These are phyloP conservation scores for Anseranas semipalmata DNA, from an alignment of 2,113 vertebrate species.

Conservation along the genomic window DNA sequence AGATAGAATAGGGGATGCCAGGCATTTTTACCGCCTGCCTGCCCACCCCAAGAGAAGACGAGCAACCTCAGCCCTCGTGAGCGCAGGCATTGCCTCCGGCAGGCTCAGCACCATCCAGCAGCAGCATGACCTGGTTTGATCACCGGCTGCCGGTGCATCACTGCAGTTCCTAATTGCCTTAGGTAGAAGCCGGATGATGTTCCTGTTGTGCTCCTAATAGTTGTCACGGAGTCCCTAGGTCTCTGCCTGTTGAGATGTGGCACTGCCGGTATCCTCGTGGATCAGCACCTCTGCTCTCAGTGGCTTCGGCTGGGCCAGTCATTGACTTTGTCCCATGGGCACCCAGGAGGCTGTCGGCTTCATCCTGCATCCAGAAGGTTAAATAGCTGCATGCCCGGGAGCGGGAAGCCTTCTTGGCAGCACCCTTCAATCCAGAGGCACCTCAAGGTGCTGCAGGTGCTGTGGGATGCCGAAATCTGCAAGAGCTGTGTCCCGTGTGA, in stretches of 20 bases:
- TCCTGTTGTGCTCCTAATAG: neutral
- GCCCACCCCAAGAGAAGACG: accelerated
- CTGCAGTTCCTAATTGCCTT: neutral
- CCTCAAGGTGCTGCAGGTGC: no score
- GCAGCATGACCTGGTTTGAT: accelerated
- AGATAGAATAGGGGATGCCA: neutral
- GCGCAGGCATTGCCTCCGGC: neutral
- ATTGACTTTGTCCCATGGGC: neutral
- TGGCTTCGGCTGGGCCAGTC: neutral
- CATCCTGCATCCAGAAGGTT: neutral
- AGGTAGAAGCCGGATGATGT: neutral
- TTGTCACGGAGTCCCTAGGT: neutral
- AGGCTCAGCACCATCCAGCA: neutral
- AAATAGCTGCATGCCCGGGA: neutral
- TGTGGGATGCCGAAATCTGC: no score
- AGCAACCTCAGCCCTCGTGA: neutral
- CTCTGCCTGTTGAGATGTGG: neutral
- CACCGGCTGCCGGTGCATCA: neutral
- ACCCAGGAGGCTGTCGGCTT: neutral
- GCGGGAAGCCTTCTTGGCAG: neutral
- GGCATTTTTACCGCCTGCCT: neutral
- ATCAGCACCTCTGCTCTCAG: accelerated
- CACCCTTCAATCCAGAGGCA: neutral
- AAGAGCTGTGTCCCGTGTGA: neutral
- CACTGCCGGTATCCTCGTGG: neutral